Base-by-base conservation (phyloP, 1,140 invertebrate species). In the Lepidurus apus region DNA sequence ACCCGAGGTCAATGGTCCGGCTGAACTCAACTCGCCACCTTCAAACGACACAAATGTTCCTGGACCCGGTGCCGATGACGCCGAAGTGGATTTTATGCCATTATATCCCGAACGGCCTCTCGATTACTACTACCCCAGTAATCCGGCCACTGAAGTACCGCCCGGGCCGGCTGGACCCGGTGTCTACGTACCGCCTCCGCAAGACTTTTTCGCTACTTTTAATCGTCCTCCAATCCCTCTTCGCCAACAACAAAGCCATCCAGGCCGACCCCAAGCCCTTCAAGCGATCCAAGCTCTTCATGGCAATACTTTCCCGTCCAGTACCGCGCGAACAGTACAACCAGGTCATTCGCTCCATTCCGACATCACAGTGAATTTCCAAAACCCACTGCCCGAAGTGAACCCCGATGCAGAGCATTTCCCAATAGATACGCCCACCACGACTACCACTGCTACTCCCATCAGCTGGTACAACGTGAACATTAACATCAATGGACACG, bases 61-160 rank as follows among this genome's bases (percentile, higher is more conserved):
- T 6, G 43, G 78, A 17, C 78, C 34, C 78, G 43, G 43, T 9
- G 76, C 34, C 42, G 78, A 79, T 43, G 93, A 95, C 86, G 92
- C 94, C 85, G 93, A 94, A 84, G 93, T 95, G 86, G 93, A 93
- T 82, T 94, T 93, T 76, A 91, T 53, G 42, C 77, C 65, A 43
- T 79, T 95, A 21, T 95, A 94, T 83, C 94, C 95, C 88, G 93
- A 93, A 79, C 93, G 93, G 81, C 92, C 93, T 1, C 95, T 95
- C 86, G 94, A 93, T 85, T 95, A 95, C 86, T 90, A 91, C 79
- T 95, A 94, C 84, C 88, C 87, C 80, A 90, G 88, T 82, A 92
- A 93, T 82, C 93, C 95, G 84, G 88, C 90, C 1, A 92, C 90
- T 43, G 86, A 86, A 24, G 92, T 95, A 47, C 91, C 93, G 17